Evolutionary conservation across 2,888 invertebrate species (phyloP), one percentile per base, ranked within the genome.

Genomic region (Drosophila meridionalis): DNA sequence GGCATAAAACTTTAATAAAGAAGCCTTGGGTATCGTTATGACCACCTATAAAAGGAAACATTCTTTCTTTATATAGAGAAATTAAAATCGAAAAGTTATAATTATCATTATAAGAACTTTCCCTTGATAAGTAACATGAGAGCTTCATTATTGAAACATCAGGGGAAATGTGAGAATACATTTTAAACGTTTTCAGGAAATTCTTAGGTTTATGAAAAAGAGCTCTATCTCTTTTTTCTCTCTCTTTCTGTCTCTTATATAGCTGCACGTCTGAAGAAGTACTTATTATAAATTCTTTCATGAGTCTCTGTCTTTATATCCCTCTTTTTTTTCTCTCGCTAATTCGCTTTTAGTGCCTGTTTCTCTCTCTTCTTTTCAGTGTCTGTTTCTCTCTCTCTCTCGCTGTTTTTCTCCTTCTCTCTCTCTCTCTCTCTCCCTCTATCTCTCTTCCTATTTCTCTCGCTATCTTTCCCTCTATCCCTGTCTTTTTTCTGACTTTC

Each of bases 1-100:
- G 56, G 38, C 28, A 36, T 38, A 9, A 52, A 40, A 58, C 48
- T 76, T 61, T 3, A 53, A 45, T 28, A 12, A 12, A 48, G 38
- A 6, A 20, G 42, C 42, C 56, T 20, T 42, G 56, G 56, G 56
- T 42, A 42, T n/a, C 20, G n/a, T 7, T 42, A 42, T 42, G 40
- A 42, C 32, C 32, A 20, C 30, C 30, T 30, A 11, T 11, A 14
- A 11, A 34, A 28, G 4, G 14, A 38, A 38, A 55, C 4, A 9
- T 38, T 28, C 28, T 28, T 11, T 20, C 11, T 12, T 12, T 53
- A 12, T 20, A 1, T 32, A 11, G 4, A 20, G 34, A 8, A 30
- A 43, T 9, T 9, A 9, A 5, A 45, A 2, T 11, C 3, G 4
- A 11, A 26, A 20, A 4, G 4, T 4, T 4, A 45, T 20, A 9